A percentile compares a stretch with the other conserved stretches of the same genome.
Conservation (phyloP, 2,113 vertebrate species). For the Lonchura striata region DNA sequence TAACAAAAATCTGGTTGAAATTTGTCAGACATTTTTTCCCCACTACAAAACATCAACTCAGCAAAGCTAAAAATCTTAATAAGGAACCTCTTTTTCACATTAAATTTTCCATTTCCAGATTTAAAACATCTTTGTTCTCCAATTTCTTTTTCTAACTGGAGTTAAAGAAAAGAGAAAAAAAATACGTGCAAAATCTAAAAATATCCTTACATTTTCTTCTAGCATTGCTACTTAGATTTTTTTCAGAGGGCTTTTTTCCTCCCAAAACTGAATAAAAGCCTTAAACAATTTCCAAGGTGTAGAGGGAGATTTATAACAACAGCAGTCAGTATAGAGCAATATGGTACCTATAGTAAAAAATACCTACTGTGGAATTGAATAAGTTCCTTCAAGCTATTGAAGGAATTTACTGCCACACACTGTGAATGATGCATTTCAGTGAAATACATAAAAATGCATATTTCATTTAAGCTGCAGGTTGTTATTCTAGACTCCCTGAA, state of each 20-base stretch:
- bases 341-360: neutral
- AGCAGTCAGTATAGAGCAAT: neutral
- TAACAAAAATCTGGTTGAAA: neutral
- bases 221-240: neutral
- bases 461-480: neutral
- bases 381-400: neutral
- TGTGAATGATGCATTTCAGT: neutral
- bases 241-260: neutral
- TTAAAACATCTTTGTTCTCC: neutral
- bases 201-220: neutral
- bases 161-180: neutral
- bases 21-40: neutral
- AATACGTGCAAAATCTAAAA: neutral
- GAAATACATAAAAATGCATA: fast-evolving
- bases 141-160: neutral
- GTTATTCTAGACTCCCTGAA: neutral
- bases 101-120: neutral
- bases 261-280: neutral
- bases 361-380: neutral
- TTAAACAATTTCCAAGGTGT: neutral
- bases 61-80: neutral
- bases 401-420: neutral
- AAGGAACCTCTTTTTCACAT: neutral
- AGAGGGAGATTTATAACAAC: neutral
- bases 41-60: neutral